These are phyloP conservation scores for Drosophila takahashii DNA, from an alignment of 1,140 invertebrate species.

Conservation along the genomic window DNA sequence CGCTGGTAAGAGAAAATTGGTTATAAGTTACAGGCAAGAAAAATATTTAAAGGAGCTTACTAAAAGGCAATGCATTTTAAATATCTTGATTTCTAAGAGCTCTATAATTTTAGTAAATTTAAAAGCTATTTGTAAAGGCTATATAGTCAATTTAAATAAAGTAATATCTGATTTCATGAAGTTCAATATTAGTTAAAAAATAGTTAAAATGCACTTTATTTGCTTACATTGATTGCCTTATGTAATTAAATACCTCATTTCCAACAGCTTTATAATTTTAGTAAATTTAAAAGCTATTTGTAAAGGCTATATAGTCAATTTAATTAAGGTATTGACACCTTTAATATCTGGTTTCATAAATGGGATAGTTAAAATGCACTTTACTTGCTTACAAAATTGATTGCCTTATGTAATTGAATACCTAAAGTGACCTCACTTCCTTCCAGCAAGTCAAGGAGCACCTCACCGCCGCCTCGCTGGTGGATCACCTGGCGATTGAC, in stretches of 20 bases:
- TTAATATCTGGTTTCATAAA: no score
- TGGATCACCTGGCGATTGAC: conserved; percentile 56
- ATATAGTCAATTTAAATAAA: no score
- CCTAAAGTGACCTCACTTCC: not conserved
- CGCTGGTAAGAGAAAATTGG: conserved; percentile 53
- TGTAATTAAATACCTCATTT: not conserved
- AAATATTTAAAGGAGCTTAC: not conserved
- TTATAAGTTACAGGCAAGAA: not conserved
- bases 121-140: no score
- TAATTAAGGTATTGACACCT: no score
- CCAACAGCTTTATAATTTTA: not conserved
- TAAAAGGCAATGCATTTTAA: not conserved
- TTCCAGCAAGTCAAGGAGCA: conserved; percentile 70
- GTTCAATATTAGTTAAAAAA: no score
- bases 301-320: no score
- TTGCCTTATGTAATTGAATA: not conserved
- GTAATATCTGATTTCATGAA: no score
- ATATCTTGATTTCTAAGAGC: not conserved
- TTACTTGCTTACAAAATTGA: no score
- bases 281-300: no score
- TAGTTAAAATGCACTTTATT: no score
- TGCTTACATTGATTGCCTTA: no score
- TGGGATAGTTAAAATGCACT: no score
- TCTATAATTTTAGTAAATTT: not conserved
- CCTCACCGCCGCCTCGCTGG: conserved; percentile 57